These are phyloP conservation scores for Lasius fuliginosus DNA, from an alignment of 2,888 invertebrate species.

Conservation along the genomic window DNA sequence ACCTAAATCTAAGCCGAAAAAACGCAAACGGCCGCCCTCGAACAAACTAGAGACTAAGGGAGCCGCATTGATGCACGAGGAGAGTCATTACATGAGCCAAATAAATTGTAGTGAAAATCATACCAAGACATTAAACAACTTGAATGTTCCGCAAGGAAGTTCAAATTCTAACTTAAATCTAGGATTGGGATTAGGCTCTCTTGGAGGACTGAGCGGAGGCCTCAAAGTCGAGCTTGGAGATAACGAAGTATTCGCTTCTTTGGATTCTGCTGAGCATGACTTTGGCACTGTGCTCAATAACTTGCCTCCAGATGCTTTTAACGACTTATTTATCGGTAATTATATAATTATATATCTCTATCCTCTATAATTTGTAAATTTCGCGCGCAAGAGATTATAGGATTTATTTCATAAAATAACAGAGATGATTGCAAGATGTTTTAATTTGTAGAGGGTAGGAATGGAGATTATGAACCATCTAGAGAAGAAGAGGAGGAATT, in stretches of 20 bases:
- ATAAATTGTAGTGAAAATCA: slow-evolving; percentile 79
- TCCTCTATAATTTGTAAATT: background rate
- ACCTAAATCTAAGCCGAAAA: slow-evolving; percentile 84
- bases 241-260: slow-evolving; percentile 85
- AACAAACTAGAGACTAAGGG: slow-evolving; percentile 76
- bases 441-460: slow-evolving; percentile 88
- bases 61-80: slow-evolving; percentile 70
- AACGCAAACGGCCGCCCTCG: slow-evolving; percentile 82
- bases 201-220: slow-evolving; percentile 79
- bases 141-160: slow-evolving; percentile 80
- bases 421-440: slow-evolving; percentile 50
- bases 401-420: background rate
- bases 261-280: slow-evolving; percentile 90
- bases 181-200: slow-evolving; percentile 82
- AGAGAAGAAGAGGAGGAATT: slow-evolving; percentile 95
- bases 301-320: slow-evolving; percentile 93
- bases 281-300: slow-evolving; percentile 93
- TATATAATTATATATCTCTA: slow-evolving; percentile 19
- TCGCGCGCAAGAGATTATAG: background rate
- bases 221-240: slow-evolving; percentile 84
- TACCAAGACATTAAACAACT: slow-evolving; percentile 83
- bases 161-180: slow-evolving; percentile 81
- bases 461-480: slow-evolving; percentile 91
- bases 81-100: slow-evolving; percentile 76
- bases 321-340: slow-evolving; percentile 92